Percentiles rank a stretch among this genome's conserved stretches.
phyloP scores from a whole-genome alignment of 2,888 invertebrate genomes.

The Hydraecia micacea region DNA sequence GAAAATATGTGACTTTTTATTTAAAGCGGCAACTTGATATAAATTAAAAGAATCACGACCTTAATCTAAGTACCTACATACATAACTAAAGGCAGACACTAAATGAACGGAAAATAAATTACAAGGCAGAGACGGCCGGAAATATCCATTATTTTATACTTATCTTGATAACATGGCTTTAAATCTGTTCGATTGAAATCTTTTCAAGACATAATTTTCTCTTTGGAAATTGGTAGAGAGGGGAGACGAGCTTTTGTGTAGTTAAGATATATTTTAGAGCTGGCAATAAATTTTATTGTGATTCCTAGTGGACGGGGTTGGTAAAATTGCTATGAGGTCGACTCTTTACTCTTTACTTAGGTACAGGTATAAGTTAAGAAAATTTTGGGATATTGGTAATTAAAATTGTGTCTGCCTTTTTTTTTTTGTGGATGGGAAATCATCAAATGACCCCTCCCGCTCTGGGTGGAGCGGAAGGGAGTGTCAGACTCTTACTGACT shows the following conservation, averaged over 20 bases:
- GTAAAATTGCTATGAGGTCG: conserved; percentile 24
- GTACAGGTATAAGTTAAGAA: background rate
- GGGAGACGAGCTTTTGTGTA: conserved; percentile 46
- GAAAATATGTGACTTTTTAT: background rate
- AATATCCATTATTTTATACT: conserved; percentile 64
- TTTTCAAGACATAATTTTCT: conserved; percentile 63
- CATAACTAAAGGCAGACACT: conserved; percentile 25
- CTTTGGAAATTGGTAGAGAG: conserved; percentile 60
- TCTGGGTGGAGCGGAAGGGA: too few relatives aligned
- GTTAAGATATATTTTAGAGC: conserved; percentile 56
- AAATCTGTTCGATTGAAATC: conserved; percentile 67
- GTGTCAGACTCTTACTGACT: too few relatives aligned
- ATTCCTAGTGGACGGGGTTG: conserved; percentile 24
- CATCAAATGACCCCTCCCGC: too few relatives aligned
- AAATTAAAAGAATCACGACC: background rate
- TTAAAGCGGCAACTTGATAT: background rate
- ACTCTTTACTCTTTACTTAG: conserved; percentile 9
- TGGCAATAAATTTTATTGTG: conserved; percentile 55
- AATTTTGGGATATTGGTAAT: conserved; percentile 15
- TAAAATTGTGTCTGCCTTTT: too few relatives aligned
- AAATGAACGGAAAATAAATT: conserved; percentile 56
- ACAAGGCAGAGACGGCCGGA: conserved; percentile 41
- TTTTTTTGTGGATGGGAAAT: too few relatives aligned
- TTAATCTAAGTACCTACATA: conserved; percentile 6
- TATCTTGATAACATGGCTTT: conserved; percentile 65